phyloP scores from a whole-genome alignment of 1,140 invertebrate species.

The Oncopeltus fasciatus region DNA sequence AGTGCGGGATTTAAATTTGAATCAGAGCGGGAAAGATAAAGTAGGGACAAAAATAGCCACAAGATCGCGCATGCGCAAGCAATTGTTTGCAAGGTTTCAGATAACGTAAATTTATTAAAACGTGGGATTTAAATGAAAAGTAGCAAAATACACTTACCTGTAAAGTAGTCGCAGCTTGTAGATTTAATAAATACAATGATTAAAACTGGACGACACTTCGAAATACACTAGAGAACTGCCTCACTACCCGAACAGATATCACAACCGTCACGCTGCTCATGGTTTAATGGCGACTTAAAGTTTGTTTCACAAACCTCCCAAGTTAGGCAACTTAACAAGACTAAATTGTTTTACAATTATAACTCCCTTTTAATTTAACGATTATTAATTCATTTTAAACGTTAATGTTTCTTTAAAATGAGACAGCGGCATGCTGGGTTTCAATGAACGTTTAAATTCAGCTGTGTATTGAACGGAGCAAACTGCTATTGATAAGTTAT shows the following conservation, averaged over 20 bases:
- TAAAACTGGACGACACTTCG: background rate
- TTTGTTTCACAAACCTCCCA: background rate
- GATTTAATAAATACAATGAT: background rate
- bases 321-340: too few relatives aligned
- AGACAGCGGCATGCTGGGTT: too few relatives aligned
- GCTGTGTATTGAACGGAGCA: too few relatives aligned
- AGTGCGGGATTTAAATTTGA: background rate
- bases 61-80: constrained; percentile 34
- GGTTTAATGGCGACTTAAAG: constrained; percentile 1
- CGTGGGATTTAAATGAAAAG: background rate
- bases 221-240: background rate
- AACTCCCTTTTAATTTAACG: too few relatives aligned
- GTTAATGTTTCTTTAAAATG: too few relatives aligned
- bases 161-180: background rate
- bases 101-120: background rate
- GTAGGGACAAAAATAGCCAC: constrained; percentile 61
- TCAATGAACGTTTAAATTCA: too few relatives aligned
- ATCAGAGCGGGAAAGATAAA: constrained; percentile 32
- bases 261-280: background rate
- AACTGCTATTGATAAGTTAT: too few relatives aligned
- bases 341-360: too few relatives aligned
- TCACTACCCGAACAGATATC: background rate
- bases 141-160: background rate
- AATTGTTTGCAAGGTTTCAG: constrained; percentile 5
- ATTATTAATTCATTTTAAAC: too few relatives aligned